Conservation (phyloP, 2,797 vertebrate genomes). For the Xyrichtys novacula region DNA sequence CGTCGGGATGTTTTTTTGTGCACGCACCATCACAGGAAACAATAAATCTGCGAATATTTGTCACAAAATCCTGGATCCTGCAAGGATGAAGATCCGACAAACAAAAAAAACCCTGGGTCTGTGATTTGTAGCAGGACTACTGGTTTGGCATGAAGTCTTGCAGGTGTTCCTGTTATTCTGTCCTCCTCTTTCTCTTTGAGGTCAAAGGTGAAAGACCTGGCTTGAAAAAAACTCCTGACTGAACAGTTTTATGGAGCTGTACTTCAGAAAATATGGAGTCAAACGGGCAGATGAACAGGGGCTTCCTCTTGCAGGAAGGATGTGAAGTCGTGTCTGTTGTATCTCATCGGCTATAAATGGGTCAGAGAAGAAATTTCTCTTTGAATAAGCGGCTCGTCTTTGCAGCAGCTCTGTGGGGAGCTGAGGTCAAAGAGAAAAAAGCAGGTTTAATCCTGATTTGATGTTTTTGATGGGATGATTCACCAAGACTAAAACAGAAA, state of each 20-base stretch:
- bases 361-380: conserved; percentile 34
- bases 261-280: conserved; percentile 16
- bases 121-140: neutral
- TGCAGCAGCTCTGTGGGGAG: conserved; percentile 4
- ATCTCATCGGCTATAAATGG: conserved; percentile 61
- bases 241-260: conserved; percentile 32
- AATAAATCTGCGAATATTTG: neutral
- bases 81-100: neutral
- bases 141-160: neutral
- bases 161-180: conserved; percentile 18
- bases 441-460: neutral
- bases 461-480: neutral
- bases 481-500: neutral
- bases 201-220: conserved; percentile 11
- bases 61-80: neutral
- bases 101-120: no score
- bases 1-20: neutral
- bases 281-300: conserved; percentile 29
- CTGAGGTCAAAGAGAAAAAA: neutral
- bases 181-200: neutral
- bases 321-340: conserved; percentile 67
- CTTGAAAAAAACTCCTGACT: conserved; percentile 11
- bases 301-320: conserved; percentile 80
- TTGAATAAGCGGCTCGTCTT: conserved; percentile 45
- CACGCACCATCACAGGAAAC: neutral